Evolutionary conservation across 2,888 invertebrate genomes (phyloP).

Genomic region (Agrochola lychnidis): DNA sequence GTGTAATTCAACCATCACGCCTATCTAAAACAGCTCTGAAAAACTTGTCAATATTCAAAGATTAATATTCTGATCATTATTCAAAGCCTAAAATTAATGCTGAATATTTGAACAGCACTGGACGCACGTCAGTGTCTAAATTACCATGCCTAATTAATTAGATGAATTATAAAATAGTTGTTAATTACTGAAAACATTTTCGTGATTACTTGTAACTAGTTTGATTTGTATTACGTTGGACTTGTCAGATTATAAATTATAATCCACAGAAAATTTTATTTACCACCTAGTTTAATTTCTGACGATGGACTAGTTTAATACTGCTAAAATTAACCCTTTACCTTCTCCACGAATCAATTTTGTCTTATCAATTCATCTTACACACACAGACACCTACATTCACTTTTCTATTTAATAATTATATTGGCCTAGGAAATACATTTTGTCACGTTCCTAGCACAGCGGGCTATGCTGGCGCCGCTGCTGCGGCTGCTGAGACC

Average conservation of each 20-base stretch:
- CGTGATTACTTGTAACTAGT: constrained; percentile 4
- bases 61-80: background rate
- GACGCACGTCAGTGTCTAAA: constrained; percentile 36
- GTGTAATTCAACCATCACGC: background rate
- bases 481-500: too few species aligned
- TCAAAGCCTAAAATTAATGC: constrained; percentile 22
- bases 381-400: too few species aligned
- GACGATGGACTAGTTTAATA: too few species aligned
- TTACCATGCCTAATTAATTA: constrained; percentile 48
- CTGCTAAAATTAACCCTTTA: too few species aligned
- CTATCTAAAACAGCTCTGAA: background rate
- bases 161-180: constrained; percentile 34
- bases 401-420: background rate
- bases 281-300: too few species aligned
- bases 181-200: constrained; percentile 39
- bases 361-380: too few species aligned
- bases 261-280: too few species aligned
- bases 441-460: too few species aligned
- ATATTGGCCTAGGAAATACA: too few species aligned
- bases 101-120: constrained; percentile 40
- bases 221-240: constrained; percentile 1
- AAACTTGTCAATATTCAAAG: background rate
- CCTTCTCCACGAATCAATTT: too few species aligned
- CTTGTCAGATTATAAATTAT: background rate
- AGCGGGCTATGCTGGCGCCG: too few species aligned